phyloP scores from a whole-genome alignment of 2,113 vertebrate genomes.

The Cyanistes caeruleus region DNA sequence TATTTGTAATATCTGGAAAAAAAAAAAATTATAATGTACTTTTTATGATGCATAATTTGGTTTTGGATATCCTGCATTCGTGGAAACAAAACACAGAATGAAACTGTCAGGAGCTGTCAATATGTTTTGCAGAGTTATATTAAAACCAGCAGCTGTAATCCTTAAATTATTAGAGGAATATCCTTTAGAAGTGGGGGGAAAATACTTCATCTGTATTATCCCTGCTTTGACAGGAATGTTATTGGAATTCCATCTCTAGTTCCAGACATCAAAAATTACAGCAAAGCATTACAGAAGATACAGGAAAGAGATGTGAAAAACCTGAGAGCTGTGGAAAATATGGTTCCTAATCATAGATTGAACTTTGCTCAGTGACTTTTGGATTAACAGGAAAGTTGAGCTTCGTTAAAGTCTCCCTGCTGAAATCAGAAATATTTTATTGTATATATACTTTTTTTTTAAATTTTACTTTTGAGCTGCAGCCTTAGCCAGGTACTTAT shows the following conservation, averaged over 20 bases:
- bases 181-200: background rate
- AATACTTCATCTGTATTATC: background rate
- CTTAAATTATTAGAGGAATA: background rate
- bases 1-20: background rate
- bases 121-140: background rate
- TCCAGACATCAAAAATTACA: background rate
- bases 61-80: background rate
- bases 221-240: background rate
- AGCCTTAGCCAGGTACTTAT: background rate
- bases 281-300: background rate
- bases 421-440: background rate
- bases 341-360: background rate
- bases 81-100: background rate
- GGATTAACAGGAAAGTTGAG: background rate
- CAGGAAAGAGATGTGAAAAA: background rate
- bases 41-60: background rate
- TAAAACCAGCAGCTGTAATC: background rate
- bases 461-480: background rate
- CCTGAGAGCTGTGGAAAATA: background rate
- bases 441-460: background rate
- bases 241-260: background rate
- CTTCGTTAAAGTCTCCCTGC: background rate
- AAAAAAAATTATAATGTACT: background rate
- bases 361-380: background rate
- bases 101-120: background rate